Conservation (phyloP, 2,888 invertebrate species). For the Hipparchia sbordonii region DNA sequence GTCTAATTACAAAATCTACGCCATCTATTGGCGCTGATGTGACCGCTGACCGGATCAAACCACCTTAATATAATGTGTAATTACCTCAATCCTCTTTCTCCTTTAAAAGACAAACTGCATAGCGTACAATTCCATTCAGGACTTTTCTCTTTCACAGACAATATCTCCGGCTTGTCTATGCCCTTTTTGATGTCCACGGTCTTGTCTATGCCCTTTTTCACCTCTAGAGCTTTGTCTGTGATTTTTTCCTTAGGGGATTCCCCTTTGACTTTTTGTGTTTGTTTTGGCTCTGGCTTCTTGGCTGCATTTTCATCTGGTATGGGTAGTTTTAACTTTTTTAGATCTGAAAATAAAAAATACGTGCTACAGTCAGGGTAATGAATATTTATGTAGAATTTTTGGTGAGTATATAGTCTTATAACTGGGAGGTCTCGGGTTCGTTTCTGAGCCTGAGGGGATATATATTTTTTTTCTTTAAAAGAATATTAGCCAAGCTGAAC, state of each 20-base stretch:
- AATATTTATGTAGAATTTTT: too few species aligned
- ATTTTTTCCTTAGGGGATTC: conserved; percentile 28
- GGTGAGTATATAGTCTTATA: too few species aligned
- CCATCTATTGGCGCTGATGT: too few species aligned
- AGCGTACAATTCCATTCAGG: conserved; percentile 55
- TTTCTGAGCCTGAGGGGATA: too few species aligned
- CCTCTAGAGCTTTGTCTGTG: conserved; percentile 25
- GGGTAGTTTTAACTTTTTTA: conserved; percentile 57
- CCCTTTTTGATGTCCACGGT: conserved; percentile 12
- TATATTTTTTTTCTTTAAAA: too few species aligned
- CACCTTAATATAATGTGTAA: conserved; percentile 11
- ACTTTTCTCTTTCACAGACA: conserved; percentile 41
- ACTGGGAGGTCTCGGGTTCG: too few species aligned
- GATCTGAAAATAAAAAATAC: conserved; percentile 49
- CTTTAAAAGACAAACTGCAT: conserved; percentile 64
- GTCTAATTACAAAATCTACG: too few species aligned
- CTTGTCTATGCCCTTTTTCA: conserved; percentile 38
- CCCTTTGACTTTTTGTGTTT: conserved; percentile 7
- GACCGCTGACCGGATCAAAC: too few species aligned
- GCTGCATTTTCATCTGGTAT: conserved; percentile 49
- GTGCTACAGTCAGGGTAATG: too few species aligned
- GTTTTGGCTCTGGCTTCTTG: conserved; percentile 39
- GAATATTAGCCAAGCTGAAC: too few species aligned
- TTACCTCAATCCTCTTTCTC: conserved; percentile 69
- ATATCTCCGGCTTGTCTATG: conserved; percentile 37